A percentile compares a stretch with the other conserved stretches of the same genome.
phyloP scores from a whole-genome alignment of 2,113 vertebrate genomes.

The Etheostoma spectabile region DNA sequence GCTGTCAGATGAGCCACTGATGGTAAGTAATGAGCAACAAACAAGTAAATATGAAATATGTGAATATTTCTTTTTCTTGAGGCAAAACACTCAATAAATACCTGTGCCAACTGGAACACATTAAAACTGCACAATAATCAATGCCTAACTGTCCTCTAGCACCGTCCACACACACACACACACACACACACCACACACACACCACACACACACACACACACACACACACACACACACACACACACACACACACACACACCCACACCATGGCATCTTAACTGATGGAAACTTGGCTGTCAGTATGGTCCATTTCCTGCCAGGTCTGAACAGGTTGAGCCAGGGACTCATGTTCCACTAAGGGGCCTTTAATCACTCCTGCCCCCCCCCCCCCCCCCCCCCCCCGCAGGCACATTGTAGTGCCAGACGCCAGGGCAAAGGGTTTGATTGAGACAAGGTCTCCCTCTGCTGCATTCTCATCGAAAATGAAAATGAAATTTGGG shows the following conservation, averaged over 20 bases:
- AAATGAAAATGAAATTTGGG: too few relatives aligned
- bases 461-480: constrained; percentile 71
- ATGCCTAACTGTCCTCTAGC: constrained; percentile 12
- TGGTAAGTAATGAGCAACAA: constrained; percentile 4
- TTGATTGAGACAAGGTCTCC: constrained; percentile 66
- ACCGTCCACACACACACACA: constrained; percentile 5
- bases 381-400: not conserved
- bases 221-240: constrained; percentile 36
- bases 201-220: constrained; percentile 14
- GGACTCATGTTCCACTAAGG: constrained; percentile 73
- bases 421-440: constrained; percentile 17
- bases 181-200: constrained; percentile 16
- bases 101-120: constrained; percentile 19
- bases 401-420: constrained; percentile 25
- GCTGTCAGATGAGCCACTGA: constrained; percentile 33
- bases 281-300: constrained; percentile 75
- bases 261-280: constrained; percentile 57
- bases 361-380: constrained; percentile 60
- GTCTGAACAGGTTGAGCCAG: constrained; percentile 65
- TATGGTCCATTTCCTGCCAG: constrained; percentile 69
- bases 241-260: constrained; percentile 11
- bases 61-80: not conserved
- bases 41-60: constrained; percentile 50
- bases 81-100: constrained; percentile 9
- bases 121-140: constrained; percentile 48